Evolutionary conservation across 2,888 invertebrate species (phyloP).

Genomic region (Hofmannophila pseudospretella): DNA sequence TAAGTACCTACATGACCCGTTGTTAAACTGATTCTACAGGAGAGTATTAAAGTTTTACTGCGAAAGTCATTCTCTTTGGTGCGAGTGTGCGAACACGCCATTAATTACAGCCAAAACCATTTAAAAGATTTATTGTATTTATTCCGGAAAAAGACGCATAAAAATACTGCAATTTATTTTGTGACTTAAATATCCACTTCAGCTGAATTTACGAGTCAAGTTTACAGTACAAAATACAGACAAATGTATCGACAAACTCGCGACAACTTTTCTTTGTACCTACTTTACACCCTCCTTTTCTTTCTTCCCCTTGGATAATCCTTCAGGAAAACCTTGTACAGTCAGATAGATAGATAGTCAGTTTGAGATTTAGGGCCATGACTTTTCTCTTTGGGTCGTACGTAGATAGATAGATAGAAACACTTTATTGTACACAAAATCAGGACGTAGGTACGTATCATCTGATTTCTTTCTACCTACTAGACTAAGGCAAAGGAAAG

Average conservation of each 20-base stretch:
- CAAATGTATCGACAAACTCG: background rate
- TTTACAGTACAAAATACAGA: conserved; percentile 1
- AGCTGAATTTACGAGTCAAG: conserved; percentile 5
- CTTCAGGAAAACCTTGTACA: conserved; percentile 2
- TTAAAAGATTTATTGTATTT: conserved; percentile 66
- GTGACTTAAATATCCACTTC: conserved; percentile 6
- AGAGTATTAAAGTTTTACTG: conserved; percentile 66
- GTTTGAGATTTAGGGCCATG: too few species aligned
- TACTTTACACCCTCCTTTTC: too few species aligned
- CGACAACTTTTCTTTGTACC: background rate
- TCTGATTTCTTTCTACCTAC: too few species aligned
- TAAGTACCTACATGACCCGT: too few species aligned
- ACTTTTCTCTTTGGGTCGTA: too few species aligned
- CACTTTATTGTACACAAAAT: too few species aligned
- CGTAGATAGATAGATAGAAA: too few species aligned
- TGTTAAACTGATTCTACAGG: too few species aligned
- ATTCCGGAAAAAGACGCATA: conserved; percentile 47
- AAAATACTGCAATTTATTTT: conserved; percentile 34
- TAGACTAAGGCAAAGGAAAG: too few species aligned
- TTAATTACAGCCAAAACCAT: conserved; percentile 67
- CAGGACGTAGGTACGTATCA: too few species aligned
- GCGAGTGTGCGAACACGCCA: conserved; percentile 58
- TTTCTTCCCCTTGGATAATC: conserved; percentile 3
- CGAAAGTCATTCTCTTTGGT: conserved; percentile 59
- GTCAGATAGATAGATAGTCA: too few species aligned